Conservation (phyloP, 2,797 vertebrate species). For the Adrianichthys oophorus region DNA sequence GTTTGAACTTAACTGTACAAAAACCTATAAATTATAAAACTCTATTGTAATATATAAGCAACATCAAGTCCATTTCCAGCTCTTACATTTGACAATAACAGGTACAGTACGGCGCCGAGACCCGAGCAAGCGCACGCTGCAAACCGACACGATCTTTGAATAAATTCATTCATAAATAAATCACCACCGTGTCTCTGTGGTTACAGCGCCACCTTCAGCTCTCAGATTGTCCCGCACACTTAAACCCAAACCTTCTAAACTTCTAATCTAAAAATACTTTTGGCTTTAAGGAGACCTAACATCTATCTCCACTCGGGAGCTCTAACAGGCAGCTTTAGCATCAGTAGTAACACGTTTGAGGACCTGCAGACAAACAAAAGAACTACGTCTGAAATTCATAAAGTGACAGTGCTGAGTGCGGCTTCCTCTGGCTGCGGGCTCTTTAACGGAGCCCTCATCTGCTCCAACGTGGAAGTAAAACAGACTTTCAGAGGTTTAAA, state of each 20-base stretch:
- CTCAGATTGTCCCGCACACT: conserved; percentile 38
- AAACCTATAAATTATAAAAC: conserved; percentile 67
- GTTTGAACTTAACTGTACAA: conserved; percentile 61
- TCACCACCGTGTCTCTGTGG: conserved; percentile 69
- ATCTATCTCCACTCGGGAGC: conserved; percentile 2
- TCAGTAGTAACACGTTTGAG: conserved; percentile 63
- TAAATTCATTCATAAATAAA: conserved; percentile 79
- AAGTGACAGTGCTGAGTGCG: conserved; percentile 75
- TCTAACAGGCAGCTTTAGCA: conserved; percentile 42
- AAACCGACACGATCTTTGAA: conserved; percentile 70
- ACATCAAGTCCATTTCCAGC: conserved; percentile 73
- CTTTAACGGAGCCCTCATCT: conserved; percentile 22
- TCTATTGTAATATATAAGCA: conserved; percentile 73
- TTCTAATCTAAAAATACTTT: conserved; percentile 69
- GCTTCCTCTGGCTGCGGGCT: conserved; percentile 44
- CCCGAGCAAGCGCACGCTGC: conserved; percentile 47
- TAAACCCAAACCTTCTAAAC: conserved; percentile 35
- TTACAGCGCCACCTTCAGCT: conserved; percentile 52
- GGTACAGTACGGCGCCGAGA: conserved; percentile 43
- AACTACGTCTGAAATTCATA: conserved; percentile 52
- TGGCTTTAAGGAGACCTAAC: conserved; percentile 56
- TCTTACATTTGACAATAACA: conserved; percentile 50
- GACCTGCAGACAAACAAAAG: conserved; percentile 45
- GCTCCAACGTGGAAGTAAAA: conserved; percentile 33
- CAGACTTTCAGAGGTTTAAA: conserved; percentile 44